Conservation (phyloP, 2,888 invertebrate genomes). For the Ectobius pallidus region DNA sequence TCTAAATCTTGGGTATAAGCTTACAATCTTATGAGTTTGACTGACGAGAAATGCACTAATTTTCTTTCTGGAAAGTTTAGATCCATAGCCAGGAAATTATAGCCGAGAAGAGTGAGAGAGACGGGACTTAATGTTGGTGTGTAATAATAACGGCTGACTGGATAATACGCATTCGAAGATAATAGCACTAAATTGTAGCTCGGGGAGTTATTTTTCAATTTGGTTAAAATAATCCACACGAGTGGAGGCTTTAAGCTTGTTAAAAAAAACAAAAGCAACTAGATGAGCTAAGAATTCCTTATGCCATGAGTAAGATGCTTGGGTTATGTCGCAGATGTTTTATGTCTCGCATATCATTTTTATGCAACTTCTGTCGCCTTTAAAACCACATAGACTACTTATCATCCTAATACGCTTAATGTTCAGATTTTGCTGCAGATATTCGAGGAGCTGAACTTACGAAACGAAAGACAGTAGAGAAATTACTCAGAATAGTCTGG, state of each 20-base stretch:
- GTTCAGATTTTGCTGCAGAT: too few relatives aligned
- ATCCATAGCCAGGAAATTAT: too few relatives aligned
- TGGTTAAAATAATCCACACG: conserved; percentile 6
- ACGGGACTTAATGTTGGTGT: too few relatives aligned
- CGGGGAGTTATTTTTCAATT: conserved; percentile 24
- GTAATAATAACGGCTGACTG: too few relatives aligned
- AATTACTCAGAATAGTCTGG: too few relatives aligned
- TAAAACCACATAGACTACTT: not conserved
- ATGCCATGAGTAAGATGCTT: not conserved
- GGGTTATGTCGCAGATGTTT: not conserved
- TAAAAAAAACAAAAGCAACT: too few relatives aligned
- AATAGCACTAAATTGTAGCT: not conserved
- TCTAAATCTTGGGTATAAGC: too few relatives aligned
- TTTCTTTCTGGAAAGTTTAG: not conserved
- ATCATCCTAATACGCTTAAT: too few relatives aligned
- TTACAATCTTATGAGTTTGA: not conserved
- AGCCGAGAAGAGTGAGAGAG: too few relatives aligned
- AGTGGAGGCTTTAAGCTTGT: not conserved
- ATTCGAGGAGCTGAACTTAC: too few relatives aligned
- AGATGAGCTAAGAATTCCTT: conserved; percentile 6
- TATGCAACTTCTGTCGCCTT: not conserved
- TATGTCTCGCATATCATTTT: not conserved
- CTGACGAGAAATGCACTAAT: not conserved
- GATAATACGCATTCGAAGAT: not conserved
- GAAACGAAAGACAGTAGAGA: too few relatives aligned